Base-by-base conservation (phyloP, 2,113 vertebrate genomes). In the Alosa alosa region DNA sequence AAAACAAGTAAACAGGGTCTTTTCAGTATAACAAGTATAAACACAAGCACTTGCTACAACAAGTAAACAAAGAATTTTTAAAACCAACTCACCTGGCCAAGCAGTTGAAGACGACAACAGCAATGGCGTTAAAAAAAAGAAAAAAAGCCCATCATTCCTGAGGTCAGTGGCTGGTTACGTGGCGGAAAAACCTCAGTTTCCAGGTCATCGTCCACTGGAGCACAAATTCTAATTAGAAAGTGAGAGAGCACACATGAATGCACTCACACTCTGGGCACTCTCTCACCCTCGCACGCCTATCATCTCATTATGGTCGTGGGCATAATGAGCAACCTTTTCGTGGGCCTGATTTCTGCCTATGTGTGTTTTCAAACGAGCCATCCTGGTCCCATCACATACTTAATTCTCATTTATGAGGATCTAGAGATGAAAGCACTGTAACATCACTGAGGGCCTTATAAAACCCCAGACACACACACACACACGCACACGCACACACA, bases 181-280 rank as follows among this genome's bases (percentile, higher is more conserved):
- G 72, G 72, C 31, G 31, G 72, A 78, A 78, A 15, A 78, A 78
- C 72, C 72, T 78, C 72, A 11, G 72, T 78, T 78, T 78, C 64
- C 72, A 78, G 72, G 72, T 39, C 72, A 78, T 36, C 31, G 31
- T 78, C 72, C 31, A 78, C 72, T 36, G 31, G 31, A 78, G 31
- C 72, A 36, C 72, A 78, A 78, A 78, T 78, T 78, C 72, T 78
- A 78, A 78, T 78, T 78, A 78, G 72, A 78, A 78, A 78, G 72
- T 78, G 72, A 78, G 72, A 78, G 25, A 78, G 72, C 72, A 78
- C 72, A 78, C 72, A 78, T 78, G 72, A 36, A 36, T 78, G 72
- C 72, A 78, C 72, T 17, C 72, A 13, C 31, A 17, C 64, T 25
- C 8, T 10, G 25, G 6, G 2, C n/a, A 72, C 25, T 72, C 64